Percentiles rank a stretch among this genome's conserved stretches.
Evolutionary conservation across 2,113 vertebrate species (phyloP).

Genomic region (Sminthopsis crassicaudata): DNA sequence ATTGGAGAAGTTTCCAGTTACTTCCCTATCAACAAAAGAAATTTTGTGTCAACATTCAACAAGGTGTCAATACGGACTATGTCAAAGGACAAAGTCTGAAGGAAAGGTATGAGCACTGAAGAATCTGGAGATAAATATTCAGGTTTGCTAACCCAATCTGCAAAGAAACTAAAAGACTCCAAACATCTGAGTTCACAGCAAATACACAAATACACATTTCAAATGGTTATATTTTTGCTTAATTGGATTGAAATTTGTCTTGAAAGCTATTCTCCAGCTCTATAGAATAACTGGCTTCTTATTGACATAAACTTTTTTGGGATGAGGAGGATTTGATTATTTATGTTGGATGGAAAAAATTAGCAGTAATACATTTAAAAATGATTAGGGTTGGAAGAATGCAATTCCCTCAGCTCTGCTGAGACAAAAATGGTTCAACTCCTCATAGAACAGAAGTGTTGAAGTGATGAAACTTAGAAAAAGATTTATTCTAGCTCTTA

Average conservation of each 20-base stretch:
- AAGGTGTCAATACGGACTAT: conserved; percentile 91
- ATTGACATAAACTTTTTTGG: conserved; percentile 52
- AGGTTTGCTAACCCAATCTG: conserved; percentile 85
- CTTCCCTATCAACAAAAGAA: too few species aligned
- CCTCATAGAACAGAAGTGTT: neutral
- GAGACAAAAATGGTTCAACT: neutral
- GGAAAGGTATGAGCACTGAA: conserved; percentile 90
- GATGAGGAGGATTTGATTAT: neutral
- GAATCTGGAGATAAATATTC: conserved; percentile 94
- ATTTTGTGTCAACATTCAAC: too few species aligned
- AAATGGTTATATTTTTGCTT: conserved; percentile 74
- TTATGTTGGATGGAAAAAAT: neutral
- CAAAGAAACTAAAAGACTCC: conserved; percentile 84
- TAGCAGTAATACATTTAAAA: neutral
- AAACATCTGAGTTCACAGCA: conserved; percentile 74
- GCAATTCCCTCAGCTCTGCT: neutral
- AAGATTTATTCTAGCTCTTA: neutral
- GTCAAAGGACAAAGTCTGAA: conserved; percentile 91
- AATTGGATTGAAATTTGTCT: conserved; percentile 66
- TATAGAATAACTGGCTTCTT: conserved; percentile 76
- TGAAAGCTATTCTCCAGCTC: conserved; percentile 65
- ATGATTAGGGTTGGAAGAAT: too few species aligned
- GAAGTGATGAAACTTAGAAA: neutral
- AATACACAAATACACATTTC: conserved; percentile 8
- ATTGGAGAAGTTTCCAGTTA: too few species aligned